Evolutionary conservation across 1,140 invertebrate species (phyloP), one percentile per base, ranked within the genome.

Genomic region (Drosophila erecta): DNA sequence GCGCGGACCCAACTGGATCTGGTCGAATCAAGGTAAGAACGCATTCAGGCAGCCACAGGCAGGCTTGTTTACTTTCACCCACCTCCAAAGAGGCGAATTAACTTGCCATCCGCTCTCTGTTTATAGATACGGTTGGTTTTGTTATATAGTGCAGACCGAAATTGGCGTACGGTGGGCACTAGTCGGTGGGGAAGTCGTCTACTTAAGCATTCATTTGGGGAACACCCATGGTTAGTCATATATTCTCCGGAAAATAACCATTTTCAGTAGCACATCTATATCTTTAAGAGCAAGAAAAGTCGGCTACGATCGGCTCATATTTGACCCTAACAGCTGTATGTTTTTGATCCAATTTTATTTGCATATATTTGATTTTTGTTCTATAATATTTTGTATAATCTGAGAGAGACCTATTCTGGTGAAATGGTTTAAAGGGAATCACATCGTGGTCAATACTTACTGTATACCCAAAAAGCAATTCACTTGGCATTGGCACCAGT

Each of bases 1-100:
- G 8, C 93, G 96, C 51, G 96, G 96, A 10, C 95, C 95, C 22
- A 95, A 97, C 92, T 97, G 96, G 96, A 95, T 95, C 84, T 97
- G 96, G 96, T 94, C 93, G 12, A 94, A 96, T 89, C 96, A 95
- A 93, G 94, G 94, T 94, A 92, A 62, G 70, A 55, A 64, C 30
- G 20, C 38, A 53, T 44, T 44, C 3, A 22, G 27, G 37, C 53
- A 59, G 41, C 35, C 33, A 79, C 49, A 30, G 37, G 65, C 50
- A 49, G 56, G 41, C 57, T 84, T 87, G 79, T 84, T 84, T 80
- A 87, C 40, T 50, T 84, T 80, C 77, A 84, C 33, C 60, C 57
- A 71, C 69, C 79, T 11, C 11, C 17, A 17, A 49, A 37, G 20
- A 20, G 65, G 40, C 62, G 62, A 65, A 86, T 81, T 81, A 81